A percentile compares a stretch with the other conserved stretches of the same genome.
Evolutionary conservation across 2,113 vertebrate genomes (phyloP).

Genomic region (Lepisosteus oculatus): DNA sequence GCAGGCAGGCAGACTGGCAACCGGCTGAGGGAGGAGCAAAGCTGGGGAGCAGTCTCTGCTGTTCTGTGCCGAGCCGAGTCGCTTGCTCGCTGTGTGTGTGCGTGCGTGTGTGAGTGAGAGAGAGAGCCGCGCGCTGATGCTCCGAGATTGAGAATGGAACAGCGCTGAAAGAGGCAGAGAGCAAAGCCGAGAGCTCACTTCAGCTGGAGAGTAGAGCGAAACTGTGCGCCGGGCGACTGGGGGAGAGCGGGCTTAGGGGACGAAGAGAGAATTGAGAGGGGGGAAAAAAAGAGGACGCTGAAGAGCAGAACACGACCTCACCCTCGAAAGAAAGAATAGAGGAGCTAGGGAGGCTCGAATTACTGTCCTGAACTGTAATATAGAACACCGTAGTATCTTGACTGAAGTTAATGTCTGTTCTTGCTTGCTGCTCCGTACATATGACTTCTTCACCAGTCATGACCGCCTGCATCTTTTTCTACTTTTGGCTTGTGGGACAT

Average conservation of each 20-base stretch:
- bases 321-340: conserved; percentile 26
- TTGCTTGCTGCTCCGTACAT: conserved; percentile 39
- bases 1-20: conserved; percentile 40
- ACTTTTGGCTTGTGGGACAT: conserved; percentile 59
- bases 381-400: conserved; percentile 32
- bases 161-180: conserved; percentile 41
- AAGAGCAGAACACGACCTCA: conserved; percentile 6
- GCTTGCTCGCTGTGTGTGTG: neutral
- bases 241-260: neutral
- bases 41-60: conserved; percentile 37
- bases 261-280: conserved; percentile 23
- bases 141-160: conserved; percentile 57
- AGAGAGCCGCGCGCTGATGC: conserved; percentile 38
- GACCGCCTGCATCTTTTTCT: conserved; percentile 52
- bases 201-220: conserved; percentile 49
- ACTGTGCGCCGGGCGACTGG: conserved; percentile 27
- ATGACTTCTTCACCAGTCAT: conserved; percentile 45
- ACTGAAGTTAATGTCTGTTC: conserved; percentile 61
- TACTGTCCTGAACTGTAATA: conserved; percentile 18
- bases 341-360: conserved; percentile 23
- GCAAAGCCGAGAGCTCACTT: conserved; percentile 36
- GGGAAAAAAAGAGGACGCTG: conserved; percentile 10
- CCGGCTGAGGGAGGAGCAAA: conserved; percentile 53
- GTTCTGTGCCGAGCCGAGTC: conserved; percentile 34
- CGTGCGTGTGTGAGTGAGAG: conserved; percentile 37